These are phyloP conservation scores for Scleropages formosus DNA, from an alignment of 2,797 vertebrate genomes.

Conservation along the genomic window DNA sequence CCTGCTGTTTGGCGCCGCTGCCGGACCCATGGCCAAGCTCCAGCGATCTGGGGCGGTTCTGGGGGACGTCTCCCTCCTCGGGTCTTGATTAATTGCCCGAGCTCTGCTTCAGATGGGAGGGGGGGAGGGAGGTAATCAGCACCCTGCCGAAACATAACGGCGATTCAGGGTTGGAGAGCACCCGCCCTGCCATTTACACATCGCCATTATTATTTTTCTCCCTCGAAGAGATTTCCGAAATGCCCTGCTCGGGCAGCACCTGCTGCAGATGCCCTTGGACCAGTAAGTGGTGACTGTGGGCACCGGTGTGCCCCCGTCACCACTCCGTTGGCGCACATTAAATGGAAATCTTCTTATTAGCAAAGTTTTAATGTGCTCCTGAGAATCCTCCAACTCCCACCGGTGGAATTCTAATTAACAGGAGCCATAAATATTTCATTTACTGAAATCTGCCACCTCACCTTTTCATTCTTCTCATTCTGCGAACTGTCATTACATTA, in stretches of 20 bases:
- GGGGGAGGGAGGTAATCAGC: constrained; percentile 31
- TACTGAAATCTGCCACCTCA: constrained; percentile 33
- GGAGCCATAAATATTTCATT: constrained; percentile 38
- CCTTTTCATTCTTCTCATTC: constrained; percentile 27
- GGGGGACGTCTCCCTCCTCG: constrained; percentile 29
- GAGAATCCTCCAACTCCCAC: constrained; percentile 45
- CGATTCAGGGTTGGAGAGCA: constrained; percentile 12
- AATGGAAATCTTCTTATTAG: constrained; percentile 39
- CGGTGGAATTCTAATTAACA: constrained; percentile 59
- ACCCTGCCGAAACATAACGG: constrained; percentile 11
- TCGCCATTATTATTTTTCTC: constrained; percentile 26
- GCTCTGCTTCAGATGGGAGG: constrained; percentile 42
- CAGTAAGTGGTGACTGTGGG: constrained; percentile 6
- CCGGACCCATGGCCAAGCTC: not conserved
- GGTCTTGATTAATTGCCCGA: constrained; percentile 49
- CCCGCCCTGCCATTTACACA: constrained; percentile 9
- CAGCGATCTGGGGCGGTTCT: constrained; percentile 17
- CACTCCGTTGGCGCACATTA: constrained; percentile 16
- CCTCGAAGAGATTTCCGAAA: constrained; percentile 22
- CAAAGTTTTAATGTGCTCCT: constrained; percentile 48
- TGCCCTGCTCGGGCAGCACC: constrained; percentile 11
- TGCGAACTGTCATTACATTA: not conserved
- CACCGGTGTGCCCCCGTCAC: not conserved
- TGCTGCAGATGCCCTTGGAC: constrained; percentile 21
- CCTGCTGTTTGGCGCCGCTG: not conserved